phyloP scores from a whole-genome alignment of 2,888 invertebrate species.

The Tinea semifulvella region DNA sequence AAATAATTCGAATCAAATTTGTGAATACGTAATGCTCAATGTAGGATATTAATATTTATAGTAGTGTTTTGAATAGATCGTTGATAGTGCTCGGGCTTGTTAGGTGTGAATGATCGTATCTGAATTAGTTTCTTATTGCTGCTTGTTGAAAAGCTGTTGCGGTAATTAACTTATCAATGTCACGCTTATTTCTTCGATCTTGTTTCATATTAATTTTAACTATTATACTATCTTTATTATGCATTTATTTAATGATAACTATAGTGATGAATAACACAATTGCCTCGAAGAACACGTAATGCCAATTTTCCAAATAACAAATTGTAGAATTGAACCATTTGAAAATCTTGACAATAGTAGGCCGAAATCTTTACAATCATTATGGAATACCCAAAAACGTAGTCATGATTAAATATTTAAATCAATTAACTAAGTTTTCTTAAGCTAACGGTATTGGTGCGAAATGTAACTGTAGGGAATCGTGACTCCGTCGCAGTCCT shows the following conservation, averaged over 20 bases:
- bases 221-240: slow-evolving; percentile 17
- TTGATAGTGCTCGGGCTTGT: slow-evolving; percentile 34
- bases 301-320: too few species aligned
- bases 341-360: too few species aligned
- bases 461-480: too few species aligned
- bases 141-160: slow-evolving; percentile 30
- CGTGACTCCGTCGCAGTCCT: too few species aligned
- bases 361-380: too few species aligned
- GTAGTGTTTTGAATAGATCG: slow-evolving; percentile 54
- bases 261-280: neutral
- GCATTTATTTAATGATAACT: neutral
- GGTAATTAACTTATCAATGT: slow-evolving; percentile 48
- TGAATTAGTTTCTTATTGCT: slow-evolving; percentile 33
- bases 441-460: too few species aligned
- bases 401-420: too few species aligned
- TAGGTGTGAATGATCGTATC: slow-evolving; percentile 24
- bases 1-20: slow-evolving; percentile 39
- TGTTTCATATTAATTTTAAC: slow-evolving; percentile 19
- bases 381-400: too few species aligned
- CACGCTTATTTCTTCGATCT: slow-evolving; percentile 16
- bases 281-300: too few species aligned
- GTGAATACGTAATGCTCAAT: slow-evolving; percentile 39
- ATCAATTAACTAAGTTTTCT: too few species aligned
- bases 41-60: slow-evolving; percentile 58
- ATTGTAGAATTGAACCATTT: too few species aligned